Evolutionary conservation across 2,113 vertebrate genomes (phyloP).

Genomic region (Monarcha castaneiventris): DNA sequence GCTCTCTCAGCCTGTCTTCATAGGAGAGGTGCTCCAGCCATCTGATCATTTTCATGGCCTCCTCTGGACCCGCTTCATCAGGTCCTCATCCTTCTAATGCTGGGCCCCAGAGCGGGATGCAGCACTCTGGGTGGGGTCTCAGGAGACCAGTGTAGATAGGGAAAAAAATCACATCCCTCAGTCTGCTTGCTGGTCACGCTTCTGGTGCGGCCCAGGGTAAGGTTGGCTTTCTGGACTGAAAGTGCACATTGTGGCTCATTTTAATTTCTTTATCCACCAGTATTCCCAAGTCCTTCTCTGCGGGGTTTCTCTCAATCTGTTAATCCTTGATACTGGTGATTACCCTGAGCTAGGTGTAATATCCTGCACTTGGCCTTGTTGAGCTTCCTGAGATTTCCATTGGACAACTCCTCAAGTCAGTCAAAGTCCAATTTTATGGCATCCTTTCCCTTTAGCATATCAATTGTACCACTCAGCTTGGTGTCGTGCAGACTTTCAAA

Average conservation of each 20-base stretch:
- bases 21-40: not conserved
- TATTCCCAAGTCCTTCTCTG: not conserved
- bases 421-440: not conserved
- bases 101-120: not conserved
- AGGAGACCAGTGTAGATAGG: not conserved
- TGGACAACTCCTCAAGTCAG: not conserved
- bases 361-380: not conserved
- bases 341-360: rapidly evolving
- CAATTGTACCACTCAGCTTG: not conserved
- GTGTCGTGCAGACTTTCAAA: not conserved
- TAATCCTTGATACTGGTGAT: not conserved
- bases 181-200: not conserved
- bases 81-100: not conserved
- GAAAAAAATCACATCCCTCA: rapidly evolving
- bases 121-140: not conserved
- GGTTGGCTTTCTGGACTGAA: not conserved
- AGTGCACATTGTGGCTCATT: not conserved
- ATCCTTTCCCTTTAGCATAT: not conserved
- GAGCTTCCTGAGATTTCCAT: not conserved
- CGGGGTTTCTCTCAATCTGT: not conserved
- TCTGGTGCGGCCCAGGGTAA: not conserved
- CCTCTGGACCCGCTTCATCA: rapidly evolving
- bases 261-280: not conserved
- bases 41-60: not conserved
- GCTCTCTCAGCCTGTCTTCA: not conserved